Base-by-base conservation (phyloP, 2,888 invertebrate genomes). In the Drosophila nigricruria region DNA sequence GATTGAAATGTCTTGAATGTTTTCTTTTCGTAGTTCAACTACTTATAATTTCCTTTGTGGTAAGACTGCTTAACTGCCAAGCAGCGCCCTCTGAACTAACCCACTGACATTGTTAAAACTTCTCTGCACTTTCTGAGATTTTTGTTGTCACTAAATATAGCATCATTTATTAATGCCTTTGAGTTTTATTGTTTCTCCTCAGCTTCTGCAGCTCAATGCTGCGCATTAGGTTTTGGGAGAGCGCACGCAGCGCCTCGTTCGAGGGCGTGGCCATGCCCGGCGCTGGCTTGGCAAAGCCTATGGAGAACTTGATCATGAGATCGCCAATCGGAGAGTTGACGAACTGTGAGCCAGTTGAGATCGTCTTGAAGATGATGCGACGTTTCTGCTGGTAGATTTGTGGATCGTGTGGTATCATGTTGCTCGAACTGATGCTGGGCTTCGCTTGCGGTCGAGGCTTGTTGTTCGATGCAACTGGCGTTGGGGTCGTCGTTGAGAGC, bases 291-390 rank as follows among this genome's bases (percentile, higher is more conserved):
- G 91, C 91, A 43, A 88, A 81, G 16, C 91, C 91, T 10, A 92
- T 91, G 18, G 91, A 91, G 43, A 91, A 89, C 58, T 89, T 91
- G 3, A 92, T 79, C 74, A 92, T 89, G 0, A 92, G 80, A 71
- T 92, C 92, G 0, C 91, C 92, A 34, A 91, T 73, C 34, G 92
- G 92, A 5, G 91, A 91, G 32, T 91, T 83, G 20, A 92, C 77
- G 50, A 91, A 90, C 59, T 92, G 91, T 0, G 90, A 86, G 0
- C 90, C 81, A 0, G 89, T 87, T 0, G 91, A 89, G 12, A 92
- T 84, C 1, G 91, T 91, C 56, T 82, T 86, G 56, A 91, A 89
- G 6, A 85, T 78, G 42, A 84, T 80, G 57, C 80, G 89, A 0
- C 84, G 79, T 52, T 88, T 90, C 38, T 81, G 82, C 52, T 81